These are phyloP conservation scores for Danionella dracula DNA, from an alignment of 2,797 vertebrate species.

Conservation along the genomic window DNA sequence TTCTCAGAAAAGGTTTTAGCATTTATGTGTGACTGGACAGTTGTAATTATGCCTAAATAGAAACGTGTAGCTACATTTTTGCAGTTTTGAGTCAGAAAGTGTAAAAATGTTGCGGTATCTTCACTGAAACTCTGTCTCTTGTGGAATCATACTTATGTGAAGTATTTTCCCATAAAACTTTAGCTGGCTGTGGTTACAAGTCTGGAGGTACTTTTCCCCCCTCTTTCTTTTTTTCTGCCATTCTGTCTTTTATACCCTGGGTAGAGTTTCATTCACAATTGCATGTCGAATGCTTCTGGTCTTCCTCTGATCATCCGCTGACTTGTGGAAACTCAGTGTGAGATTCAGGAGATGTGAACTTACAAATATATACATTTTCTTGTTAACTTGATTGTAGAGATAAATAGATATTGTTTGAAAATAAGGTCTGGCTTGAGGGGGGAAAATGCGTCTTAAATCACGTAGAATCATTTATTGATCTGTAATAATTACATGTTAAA, in stretches of 20 bases:
- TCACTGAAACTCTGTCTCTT: constrained; percentile 11
- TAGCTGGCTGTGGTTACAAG: constrained; percentile 46
- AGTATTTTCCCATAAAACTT: constrained; percentile 58
- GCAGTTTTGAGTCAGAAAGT: not conserved
- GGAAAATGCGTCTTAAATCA: no score
- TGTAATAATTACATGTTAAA: no score
- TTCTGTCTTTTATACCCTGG: constrained; percentile 12
- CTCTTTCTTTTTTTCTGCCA: constrained; percentile 22
- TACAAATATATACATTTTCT: constrained; percentile 28
- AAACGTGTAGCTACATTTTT: constrained; percentile 21
- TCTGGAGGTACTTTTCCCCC: constrained; percentile 20
- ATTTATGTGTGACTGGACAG: constrained; percentile 10
- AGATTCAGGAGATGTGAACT: constrained; percentile 35
- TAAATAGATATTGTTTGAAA: constrained; percentile 33
- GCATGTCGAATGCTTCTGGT: constrained; percentile 25
- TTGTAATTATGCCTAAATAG: constrained; percentile 11
- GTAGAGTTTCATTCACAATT: constrained; percentile 37
- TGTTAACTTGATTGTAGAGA: constrained; percentile 27
- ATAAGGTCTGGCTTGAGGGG: constrained; percentile 40
- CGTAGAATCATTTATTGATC: no score
- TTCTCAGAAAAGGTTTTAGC: not conserved
- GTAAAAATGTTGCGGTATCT: not conserved
- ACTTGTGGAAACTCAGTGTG: constrained; percentile 1
- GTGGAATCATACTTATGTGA: constrained; percentile 43
- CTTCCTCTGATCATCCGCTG: constrained; percentile 32